Evolutionary conservation across 2,888 invertebrate species (phyloP), one percentile per base, ranked within the genome.

Genomic region (Phasia obesa): DNA sequence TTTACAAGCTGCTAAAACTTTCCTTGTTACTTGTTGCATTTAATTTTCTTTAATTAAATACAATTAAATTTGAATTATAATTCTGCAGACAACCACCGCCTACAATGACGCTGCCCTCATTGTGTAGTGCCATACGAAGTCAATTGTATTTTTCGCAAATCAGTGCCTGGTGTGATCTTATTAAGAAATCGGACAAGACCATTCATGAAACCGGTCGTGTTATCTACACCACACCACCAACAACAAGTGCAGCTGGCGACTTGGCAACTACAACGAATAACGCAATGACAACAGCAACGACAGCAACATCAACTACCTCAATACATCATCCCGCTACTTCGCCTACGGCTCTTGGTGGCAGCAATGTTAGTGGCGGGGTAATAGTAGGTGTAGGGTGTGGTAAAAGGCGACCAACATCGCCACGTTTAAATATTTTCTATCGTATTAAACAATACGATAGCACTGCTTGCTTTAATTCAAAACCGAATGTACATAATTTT

Each of bases 101-200:
- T 31, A 94, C 94, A 59, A 91, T 91, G 91, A 91, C 91, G 70
- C 85, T 92, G 84, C 94, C 95, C 88, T 96, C 97, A 91, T 93
- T 99, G 86, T 94, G 98, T 89, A 97, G 97, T 92, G 98, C 98
- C 64, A 95, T 99, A 60, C 94, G 98, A 84, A 98, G 98, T 6
- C 97, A 98, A 91, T 93, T 99, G 81, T 97, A 98, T 92, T 99
- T 99, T 93, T 99, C 98, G 5, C 98, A 99, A 93, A 94, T 99
- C 86, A 96, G 97, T 65, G 97, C 98, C 73, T 99, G 98, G 98
- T 94, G 91, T 82, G 92, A 92, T 88, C 87, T 91, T 35, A 86
- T 92, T 64, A 89, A 90, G 53, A 91, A 91, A 75, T 89, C 89
- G 55, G 91, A 91, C 88, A 86, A 88, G 74, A 89, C 91, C 27